Evolutionary conservation across 2,888 invertebrate genomes (phyloP).

Genomic region (Hemicrepidius hirtus): DNA sequence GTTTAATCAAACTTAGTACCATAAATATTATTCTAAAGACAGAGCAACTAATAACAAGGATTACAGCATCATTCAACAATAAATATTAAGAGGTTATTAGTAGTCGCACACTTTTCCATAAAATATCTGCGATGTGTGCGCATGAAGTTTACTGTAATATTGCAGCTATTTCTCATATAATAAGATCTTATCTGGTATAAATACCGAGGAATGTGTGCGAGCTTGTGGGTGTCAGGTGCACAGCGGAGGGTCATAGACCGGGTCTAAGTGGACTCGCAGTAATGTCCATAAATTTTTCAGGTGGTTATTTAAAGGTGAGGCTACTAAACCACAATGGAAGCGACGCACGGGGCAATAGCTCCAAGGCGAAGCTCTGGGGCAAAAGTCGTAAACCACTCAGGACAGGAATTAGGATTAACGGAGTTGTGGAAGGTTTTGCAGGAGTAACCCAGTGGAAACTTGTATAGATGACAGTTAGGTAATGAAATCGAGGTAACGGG

Average conservation of each 20-base stretch:
- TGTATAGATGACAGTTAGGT: too few relatives aligned
- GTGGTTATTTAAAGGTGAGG: slow-evolving; percentile 52
- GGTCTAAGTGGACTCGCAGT: slow-evolving; percentile 62
- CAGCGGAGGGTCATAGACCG: slow-evolving; percentile 69
- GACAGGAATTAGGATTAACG: slow-evolving; percentile 17
- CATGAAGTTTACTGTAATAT: slow-evolving; percentile 67
- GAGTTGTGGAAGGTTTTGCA: not conserved
- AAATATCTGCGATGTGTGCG: slow-evolving; percentile 50
- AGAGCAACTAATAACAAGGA: slow-evolving; percentile 9
- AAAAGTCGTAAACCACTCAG: not conserved
- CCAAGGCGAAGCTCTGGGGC: slow-evolving; percentile 22
- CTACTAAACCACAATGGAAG: slow-evolving; percentile 46
- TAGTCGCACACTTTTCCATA: slow-evolving; percentile 40
- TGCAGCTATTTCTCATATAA: slow-evolving; percentile 71
- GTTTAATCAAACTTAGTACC: not conserved
- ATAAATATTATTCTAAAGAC: not conserved
- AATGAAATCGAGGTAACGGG: too few relatives aligned
- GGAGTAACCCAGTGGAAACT: too few relatives aligned
- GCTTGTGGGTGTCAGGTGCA: slow-evolving; percentile 72
- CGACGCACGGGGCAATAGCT: slow-evolving; percentile 36
- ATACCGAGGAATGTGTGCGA: slow-evolving; percentile 66
- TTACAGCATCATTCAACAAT: slow-evolving; percentile 30
- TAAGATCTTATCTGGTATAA: slow-evolving; percentile 71
- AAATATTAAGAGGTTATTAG: slow-evolving; percentile 47
- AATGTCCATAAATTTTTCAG: slow-evolving; percentile 61